Conservation (phyloP, 2,888 invertebrate genomes). For the Digitonthophagus gazella region DNA sequence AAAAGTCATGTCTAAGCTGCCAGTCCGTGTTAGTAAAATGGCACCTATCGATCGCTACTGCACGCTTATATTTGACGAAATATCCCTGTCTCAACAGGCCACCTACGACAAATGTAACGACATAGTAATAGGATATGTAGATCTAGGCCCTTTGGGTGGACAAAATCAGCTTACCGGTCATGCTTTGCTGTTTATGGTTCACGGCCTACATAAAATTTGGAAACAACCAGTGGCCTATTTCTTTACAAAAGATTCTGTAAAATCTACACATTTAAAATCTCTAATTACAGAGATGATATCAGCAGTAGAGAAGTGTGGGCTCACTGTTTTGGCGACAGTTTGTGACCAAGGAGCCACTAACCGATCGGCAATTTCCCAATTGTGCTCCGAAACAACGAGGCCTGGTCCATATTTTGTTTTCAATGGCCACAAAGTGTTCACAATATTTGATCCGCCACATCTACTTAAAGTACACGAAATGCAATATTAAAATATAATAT, state of each 20-base stretch:
- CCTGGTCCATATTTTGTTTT: conserved; percentile 9
- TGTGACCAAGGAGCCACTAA: conserved; percentile 34
- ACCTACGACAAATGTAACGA: neutral
- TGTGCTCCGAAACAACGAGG: neutral
- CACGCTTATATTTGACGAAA: conserved; percentile 20
- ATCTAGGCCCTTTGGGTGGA: conserved; percentile 28
- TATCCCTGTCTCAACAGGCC: neutral
- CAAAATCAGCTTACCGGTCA: conserved; percentile 28
- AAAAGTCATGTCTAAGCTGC: conserved; percentile 5
- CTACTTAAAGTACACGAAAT: neutral
- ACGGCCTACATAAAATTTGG: conserved; percentile 30
- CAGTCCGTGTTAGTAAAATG: conserved; percentile 5
- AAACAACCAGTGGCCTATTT: conserved; percentile 32
- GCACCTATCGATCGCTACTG: conserved; percentile 15
- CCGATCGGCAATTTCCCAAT: conserved; percentile 9
- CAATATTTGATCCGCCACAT: conserved; percentile 5
- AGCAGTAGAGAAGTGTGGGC: conserved; percentile 28
- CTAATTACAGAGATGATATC: conserved; percentile 20
- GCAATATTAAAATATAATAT: neutral
- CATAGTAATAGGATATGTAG: conserved; percentile 28
- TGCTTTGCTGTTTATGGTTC: conserved; percentile 34
- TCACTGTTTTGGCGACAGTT: conserved; percentile 30
- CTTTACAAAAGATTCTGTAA: conserved; percentile 28
- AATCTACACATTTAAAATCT: neutral
- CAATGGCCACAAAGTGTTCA: conserved; percentile 1